Conservation (phyloP, 2,888 invertebrate species). For the Druceiella hillmani region DNA sequence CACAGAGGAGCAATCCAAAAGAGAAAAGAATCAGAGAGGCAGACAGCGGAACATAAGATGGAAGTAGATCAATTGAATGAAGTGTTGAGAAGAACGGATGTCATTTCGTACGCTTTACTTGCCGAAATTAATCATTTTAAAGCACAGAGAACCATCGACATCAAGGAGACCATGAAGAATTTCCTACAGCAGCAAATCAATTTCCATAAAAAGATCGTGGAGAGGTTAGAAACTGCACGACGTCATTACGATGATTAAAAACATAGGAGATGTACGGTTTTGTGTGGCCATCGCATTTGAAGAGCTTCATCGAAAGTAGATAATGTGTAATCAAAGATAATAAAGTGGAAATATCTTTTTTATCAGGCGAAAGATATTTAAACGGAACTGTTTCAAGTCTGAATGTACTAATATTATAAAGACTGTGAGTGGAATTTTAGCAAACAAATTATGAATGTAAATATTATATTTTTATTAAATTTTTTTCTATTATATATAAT, state of each 20-base stretch:
- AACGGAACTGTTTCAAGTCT: no score
- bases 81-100: constrained; percentile 79
- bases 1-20: constrained; percentile 89
- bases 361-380: no score
- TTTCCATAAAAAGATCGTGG: constrained; percentile 84
- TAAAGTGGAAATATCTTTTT: no score
- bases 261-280: background rate
- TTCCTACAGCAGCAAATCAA: constrained; percentile 85
- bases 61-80: constrained; percentile 74
- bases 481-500: no score
- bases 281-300: background rate
- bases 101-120: constrained; percentile 87
- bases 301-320: no score
- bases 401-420: no score
- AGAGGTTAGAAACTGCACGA: constrained; percentile 60
- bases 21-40: constrained; percentile 80
- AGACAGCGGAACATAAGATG: constrained; percentile 77
- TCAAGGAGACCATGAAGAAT: constrained; percentile 78
- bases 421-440: no score
- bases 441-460: no score
- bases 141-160: constrained; percentile 76
- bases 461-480: no score
- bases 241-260: constrained; percentile 43
- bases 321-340: no score
- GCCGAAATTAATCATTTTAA: constrained; percentile 96